Evolutionary conservation across 2,797 vertebrate genomes (phyloP), one percentile per base, ranked within the genome.

Genomic region (Cercopithecus petaurista): DNA sequence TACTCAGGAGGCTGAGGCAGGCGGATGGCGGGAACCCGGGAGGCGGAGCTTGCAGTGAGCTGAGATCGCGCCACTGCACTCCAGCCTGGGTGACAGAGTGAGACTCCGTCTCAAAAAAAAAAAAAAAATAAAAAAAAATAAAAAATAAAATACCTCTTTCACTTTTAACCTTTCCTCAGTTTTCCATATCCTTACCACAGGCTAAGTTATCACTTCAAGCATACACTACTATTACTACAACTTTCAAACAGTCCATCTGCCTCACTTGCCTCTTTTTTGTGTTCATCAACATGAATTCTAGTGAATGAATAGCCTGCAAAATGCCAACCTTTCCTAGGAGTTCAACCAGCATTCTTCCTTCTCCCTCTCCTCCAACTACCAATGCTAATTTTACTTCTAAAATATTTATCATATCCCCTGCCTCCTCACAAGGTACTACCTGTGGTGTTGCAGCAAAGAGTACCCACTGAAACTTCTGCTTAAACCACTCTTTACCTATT

Each of bases 401-500:
- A 88, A 67, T 73, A 87, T 36, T 83, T 88, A 52, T 77, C 70
- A 4, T 19, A 50, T 39, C 57, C 50, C 36, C 81, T 39, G n/a
- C 24, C 72, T 92, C 46, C 39, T 86, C 73, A 91, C 15, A 90
- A 57, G 33, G 46, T 72, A 77, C 30, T 76, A 50, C 52, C 48
- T 13, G 15, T 33, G 26, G 82, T 85, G 19, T 5, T 84, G 90
- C 28, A 48, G 26, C 41, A n/a, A n/a, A 75, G 21, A 43, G 36
- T 24, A 86, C 2, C 2, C 55, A 52, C 3, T 24, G 22, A n/a
- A 75, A 94, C 39, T 64, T 94, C 11, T 30, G 33, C 48, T 55
- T 84, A 72, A 90, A 46, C 28, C 26, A 57, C 55, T 88, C 12
- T 82, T 89, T 61, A 96, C 96, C 89, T 92, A 87, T 19, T 88